Base-by-base conservation (phyloP, 2,888 invertebrate genomes). In the Augiades crinisus region DNA sequence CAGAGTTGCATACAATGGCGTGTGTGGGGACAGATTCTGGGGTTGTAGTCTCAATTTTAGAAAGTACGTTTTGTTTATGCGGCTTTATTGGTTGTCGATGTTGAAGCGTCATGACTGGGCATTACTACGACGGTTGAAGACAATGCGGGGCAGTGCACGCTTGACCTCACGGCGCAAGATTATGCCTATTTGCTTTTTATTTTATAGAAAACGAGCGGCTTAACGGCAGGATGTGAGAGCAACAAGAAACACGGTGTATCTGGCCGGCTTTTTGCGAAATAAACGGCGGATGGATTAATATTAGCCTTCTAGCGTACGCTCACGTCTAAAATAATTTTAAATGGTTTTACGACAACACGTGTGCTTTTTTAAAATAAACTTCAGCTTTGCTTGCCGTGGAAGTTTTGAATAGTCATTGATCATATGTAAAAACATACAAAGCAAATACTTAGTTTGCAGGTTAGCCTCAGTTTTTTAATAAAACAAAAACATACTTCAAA, bases 141-240 rank as follows among this genome's bases (percentile, higher is more conserved):
- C 81, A 82, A 83, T 81, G 68, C 65, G 57, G 76, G 77, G 70
- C 76, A 73, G 68, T 64, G 72, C 77, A 78, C 75, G 77, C 63
- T 64, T 78, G 84, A 85, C 83, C 85, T 73, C 72, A 57, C 55
- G 55, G 53, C 50, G 50, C 63, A 58, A 70, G 72, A 75, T 79
- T 78, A 75, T 70, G 68, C 69, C 75, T 78, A 77, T 78, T 82
- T 44, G 62, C 67, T 61, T 79, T 76, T 78, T 81, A 80, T 82
- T 81, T 80, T 79, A 76, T 79, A 78, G 75, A 78, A 77, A 75
- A 76, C 62, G 36, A 63, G 62, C 66, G 61, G 61, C 58, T 58
- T 56, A 43, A 46, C 37, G 67, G 62, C 72, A 74, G 76, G 74
- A 75, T 76, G 75, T 66, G 46, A 40, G 55, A 56, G 61, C 67